phyloP scores from a whole-genome alignment of 2,113 vertebrate species.

The Pedetes capensis region DNA sequence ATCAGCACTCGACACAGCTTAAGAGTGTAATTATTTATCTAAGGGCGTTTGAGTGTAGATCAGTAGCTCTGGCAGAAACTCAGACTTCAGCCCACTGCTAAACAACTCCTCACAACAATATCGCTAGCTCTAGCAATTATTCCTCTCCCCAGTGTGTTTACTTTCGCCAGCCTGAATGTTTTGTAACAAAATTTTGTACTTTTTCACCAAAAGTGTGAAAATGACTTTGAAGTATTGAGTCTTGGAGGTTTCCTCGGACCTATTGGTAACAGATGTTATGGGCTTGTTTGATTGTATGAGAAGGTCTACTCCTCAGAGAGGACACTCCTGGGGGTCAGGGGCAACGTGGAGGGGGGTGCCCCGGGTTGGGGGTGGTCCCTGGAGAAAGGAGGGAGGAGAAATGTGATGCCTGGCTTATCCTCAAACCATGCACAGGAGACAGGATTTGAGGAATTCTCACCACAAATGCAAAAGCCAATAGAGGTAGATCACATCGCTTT shows the following conservation, averaged over 20 bases:
- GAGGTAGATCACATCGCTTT: conserved; percentile 71
- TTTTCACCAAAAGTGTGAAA: conserved; percentile 74
- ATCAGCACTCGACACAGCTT: conserved; percentile 88
- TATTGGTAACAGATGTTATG: conserved; percentile 76
- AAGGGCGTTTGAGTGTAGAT: conserved; percentile 89
- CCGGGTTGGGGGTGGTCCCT: too few relatives aligned
- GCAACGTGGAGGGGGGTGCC: background rate
- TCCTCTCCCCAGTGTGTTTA: conserved; percentile 81
- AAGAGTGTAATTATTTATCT: conserved; percentile 92
- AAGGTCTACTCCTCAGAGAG: background rate
- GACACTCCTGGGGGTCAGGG: background rate
- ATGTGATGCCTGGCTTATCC: background rate
- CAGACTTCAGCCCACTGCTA: conserved; percentile 83
- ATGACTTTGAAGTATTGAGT: conserved; percentile 70
- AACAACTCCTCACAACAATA: conserved; percentile 83
- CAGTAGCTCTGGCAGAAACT: conserved; percentile 89
- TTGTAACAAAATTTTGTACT: conserved; percentile 69
- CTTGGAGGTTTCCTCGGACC: conserved; percentile 45
- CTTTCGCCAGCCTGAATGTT: conserved; percentile 74
- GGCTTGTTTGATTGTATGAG: conserved; percentile 55
- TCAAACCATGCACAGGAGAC: background rate
- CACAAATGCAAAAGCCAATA: conserved; percentile 73
- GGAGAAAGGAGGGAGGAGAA: background rate
- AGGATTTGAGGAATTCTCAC: conserved; percentile 53
- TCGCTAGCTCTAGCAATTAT: conserved; percentile 84